Evolutionary conservation across 2,113 vertebrate species (phyloP), one percentile per base, ranked within the genome.

Genomic region (Oophaga pumilio): DNA sequence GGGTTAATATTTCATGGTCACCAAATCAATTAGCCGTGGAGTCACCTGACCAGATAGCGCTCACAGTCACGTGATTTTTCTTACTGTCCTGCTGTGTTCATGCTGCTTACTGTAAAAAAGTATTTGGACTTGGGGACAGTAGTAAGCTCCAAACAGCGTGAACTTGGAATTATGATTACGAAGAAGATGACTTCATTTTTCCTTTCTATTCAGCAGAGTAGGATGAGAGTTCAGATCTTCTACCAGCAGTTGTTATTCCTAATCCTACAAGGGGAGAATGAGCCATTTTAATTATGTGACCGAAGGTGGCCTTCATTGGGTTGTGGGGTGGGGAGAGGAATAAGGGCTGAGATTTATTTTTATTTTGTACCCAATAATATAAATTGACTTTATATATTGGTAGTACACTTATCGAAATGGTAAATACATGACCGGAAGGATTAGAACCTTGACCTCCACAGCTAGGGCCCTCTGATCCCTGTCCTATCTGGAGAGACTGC

Each of bases 111-210:
- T 53, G 89, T 91, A 24, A 89, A 91, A 91, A 93, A 91, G 91
- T 93, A 91, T 92, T 93, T 92, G 92, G 89, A 91, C 92, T 80
- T 90, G 52, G 91, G 89, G 90, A 92, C 91, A 90, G 90, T 91
- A 90, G 90, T 91, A 92, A 93, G 90, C 86, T 89, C 84, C 89
- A 64, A 93, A 90, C 92, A 92, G 92, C 91, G 90, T 92, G 91
- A 87, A 81, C 52, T 50, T 0, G 80, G 90, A 91, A 93, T 92
- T 92, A 91, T 50, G 89, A 90, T 90, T 89, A 76, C 90, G 91
- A 91, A 92, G 90, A 91, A 92, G 92, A 92, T 92, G 90, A 88
- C 92, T 94, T 92, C 91, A 91, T 92, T 93, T 93, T 92, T 91
- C 90, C 86, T 90, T 92, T 93, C 87, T 91, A 90, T 90, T 85